Base-by-base conservation (phyloP, 2,888 invertebrate genomes). In the Unio delphinus region DNA sequence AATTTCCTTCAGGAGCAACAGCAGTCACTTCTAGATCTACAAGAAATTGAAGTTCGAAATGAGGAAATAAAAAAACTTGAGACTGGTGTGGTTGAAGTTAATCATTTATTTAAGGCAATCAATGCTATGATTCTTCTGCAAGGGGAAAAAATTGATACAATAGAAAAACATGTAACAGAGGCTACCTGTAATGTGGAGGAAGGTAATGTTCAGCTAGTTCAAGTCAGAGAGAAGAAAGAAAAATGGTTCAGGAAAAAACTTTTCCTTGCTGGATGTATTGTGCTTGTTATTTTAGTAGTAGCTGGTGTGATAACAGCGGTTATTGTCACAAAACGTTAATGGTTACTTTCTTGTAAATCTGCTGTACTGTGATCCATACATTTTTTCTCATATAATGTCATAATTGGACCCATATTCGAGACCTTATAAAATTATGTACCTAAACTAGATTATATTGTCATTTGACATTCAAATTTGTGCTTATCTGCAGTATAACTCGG, bases 61-160 rank as follows among this genome's bases (percentile, higher is more conserved):
- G 76, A 79, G 34, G 85, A 84, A 72, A 80, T 86, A 61, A 77
- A 79, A 56, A 79, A 80, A 54, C 72, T 86, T 34, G 86, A 86
- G 75, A 78, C 79, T 62, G 81, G 82, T 71, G 81, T 86, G 8
- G 68, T 81, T 20, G 79, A 84, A 68, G 86, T 86, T 5, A 84
- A 86, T 70, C 66, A 72, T 23, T 67, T 86, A 45, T 86, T 85
- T 67, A 83, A 81, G 60, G 86, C 84, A 54, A 76, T 86, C 61
- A 83, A 83, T 72, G 73, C 80, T 20, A 61, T 86, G 55, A 80
- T 86, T 26, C 70, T 79, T 55, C 79, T 77, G 57, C 86, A 86
- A 73, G 85, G 86, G n/a, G 85, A 85, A 71, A 80, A 72, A 55
- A 67, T 86, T 64, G 79, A 80, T 65, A 82, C 72, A n/a, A 84